A percentile compares a stretch with the other conserved stretches of the same genome.
Evolutionary conservation across 2,888 invertebrate species (phyloP).

Genomic region (Amblyjoppa fuscipennis): DNA sequence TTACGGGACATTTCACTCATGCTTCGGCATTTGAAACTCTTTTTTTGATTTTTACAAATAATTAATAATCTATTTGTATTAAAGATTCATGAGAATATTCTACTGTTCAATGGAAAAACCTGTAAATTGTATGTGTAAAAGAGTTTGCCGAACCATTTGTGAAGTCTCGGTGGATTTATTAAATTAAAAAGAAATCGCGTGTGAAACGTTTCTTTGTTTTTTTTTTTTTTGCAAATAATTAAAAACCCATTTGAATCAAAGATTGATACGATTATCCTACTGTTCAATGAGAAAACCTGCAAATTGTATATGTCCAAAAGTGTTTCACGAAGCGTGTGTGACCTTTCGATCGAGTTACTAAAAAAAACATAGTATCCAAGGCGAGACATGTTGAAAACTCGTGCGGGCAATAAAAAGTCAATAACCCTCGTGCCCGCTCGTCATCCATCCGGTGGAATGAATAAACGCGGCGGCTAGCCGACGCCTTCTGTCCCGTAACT

Average conservation of each 20-base stretch:
- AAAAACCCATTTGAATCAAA: not conserved
- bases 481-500: conserved; percentile 17
- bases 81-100: not conserved
- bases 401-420: conserved; percentile 36
- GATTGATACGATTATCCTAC: not conserved
- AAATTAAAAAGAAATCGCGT: not conserved
- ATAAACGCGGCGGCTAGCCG: conserved; percentile 27
- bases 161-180: too few species aligned
- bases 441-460: conserved; percentile 51
- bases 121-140: not conserved
- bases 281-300: not conserved
- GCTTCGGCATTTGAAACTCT: too few species aligned
- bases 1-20: too few species aligned
- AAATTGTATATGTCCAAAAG: not conserved
- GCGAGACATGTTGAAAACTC: conserved; percentile 21
- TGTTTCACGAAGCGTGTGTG: too few species aligned
- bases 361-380: conserved; percentile 37
- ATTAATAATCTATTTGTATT: not conserved
- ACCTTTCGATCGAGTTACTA: too few species aligned
- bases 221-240: not conserved
- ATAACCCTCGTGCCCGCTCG: conserved; percentile 36
- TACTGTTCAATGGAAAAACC: not conserved
- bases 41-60: too few species aligned
- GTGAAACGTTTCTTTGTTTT: not conserved
- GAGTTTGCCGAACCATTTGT: too few species aligned